Conservation (phyloP, 2,113 vertebrate genomes). For the Microtus oregoni region DNA sequence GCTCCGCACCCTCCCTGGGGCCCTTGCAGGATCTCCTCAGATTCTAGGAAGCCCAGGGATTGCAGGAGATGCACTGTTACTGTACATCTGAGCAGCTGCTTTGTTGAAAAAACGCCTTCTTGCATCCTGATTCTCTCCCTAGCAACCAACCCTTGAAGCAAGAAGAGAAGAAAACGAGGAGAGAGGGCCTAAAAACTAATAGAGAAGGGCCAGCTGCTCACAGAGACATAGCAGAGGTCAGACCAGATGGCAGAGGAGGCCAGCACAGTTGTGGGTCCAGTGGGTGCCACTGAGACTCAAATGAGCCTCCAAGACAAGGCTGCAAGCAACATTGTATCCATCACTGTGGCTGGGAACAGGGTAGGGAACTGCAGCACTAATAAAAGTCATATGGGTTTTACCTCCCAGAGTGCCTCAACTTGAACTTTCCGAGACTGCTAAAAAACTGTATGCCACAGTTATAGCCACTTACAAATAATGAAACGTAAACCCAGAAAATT, state of each 20-base stretch:
- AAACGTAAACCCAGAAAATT: slow-evolving; percentile 20
- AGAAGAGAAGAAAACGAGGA: background rate
- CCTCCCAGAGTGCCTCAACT: background rate
- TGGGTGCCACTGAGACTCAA: background rate
- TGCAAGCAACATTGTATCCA: background rate
- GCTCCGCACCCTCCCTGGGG: background rate
- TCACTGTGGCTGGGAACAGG: background rate
- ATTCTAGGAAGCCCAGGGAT: background rate
- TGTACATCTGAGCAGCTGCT: background rate
- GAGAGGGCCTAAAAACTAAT: background rate
- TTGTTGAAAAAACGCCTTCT: background rate
- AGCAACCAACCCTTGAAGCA: background rate
- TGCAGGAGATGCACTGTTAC: background rate
- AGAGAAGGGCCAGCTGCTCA: background rate
- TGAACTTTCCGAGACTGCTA: background rate
- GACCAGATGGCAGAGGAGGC: background rate
- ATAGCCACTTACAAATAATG: background rate
- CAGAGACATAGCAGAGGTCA: background rate
- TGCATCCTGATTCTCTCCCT: background rate
- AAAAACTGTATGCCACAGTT: background rate
- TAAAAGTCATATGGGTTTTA: background rate
- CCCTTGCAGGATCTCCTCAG: background rate
- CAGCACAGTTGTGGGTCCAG: background rate
- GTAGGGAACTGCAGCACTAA: background rate
- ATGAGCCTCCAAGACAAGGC: background rate